These are phyloP conservation scores for Clistopyga incitator DNA, from an alignment of 2,888 invertebrate genomes.

Conservation along the genomic window DNA sequence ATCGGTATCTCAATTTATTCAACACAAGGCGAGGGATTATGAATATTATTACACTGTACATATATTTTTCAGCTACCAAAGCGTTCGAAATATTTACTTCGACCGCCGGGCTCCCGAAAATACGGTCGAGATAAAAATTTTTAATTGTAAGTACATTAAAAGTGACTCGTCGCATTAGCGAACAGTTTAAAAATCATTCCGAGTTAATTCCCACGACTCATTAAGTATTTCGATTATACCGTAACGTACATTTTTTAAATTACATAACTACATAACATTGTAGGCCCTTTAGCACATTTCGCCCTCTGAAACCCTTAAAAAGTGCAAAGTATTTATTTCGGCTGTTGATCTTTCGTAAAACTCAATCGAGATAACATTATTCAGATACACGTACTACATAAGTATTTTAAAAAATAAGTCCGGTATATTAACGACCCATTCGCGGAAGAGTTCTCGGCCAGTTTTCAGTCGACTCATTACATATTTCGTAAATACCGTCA, in stretches of 20 bases:
- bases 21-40: too few relatives aligned
- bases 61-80: constrained; percentile 2
- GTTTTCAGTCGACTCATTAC: constrained; percentile 51
- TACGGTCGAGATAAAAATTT: neutral
- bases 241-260: too few relatives aligned
- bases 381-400: neutral
- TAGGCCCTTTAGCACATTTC: too few relatives aligned
- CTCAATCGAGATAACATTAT: neutral
- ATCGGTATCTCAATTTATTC: too few relatives aligned
- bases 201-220: too few relatives aligned
- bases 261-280: neutral
- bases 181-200: neutral
- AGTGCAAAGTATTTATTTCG: neutral
- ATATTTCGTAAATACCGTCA: constrained; percentile 42
- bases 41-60: too few relatives aligned
- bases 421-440: constrained; percentile 9
- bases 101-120: neutral
- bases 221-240: too few relatives aligned
- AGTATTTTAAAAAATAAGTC: neutral
- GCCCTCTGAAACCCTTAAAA: neutral
- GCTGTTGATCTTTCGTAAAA: neutral
- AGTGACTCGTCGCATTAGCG: neutral
- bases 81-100: neutral
- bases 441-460: constrained; percentile 27
- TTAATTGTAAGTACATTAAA: neutral